phyloP scores from a whole-genome alignment of 2,113 vertebrate genomes.

The Nipponia nippon region DNA sequence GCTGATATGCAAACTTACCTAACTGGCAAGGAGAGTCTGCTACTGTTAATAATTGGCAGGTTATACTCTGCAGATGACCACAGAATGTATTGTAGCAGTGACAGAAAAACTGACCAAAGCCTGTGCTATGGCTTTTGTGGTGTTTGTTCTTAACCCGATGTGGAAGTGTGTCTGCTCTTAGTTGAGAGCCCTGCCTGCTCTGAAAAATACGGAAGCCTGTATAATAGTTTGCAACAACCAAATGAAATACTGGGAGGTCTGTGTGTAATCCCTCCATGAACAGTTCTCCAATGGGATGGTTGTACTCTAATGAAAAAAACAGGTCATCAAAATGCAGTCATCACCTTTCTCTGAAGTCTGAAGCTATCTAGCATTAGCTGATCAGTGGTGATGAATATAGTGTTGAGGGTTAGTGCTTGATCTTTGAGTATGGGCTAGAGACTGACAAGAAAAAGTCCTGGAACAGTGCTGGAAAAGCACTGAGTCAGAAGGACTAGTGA shows the following conservation, averaged over 20 bases:
- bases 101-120: background rate
- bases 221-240: background rate
- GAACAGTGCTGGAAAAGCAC: background rate
- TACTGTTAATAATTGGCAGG: background rate
- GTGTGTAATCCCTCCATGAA: background rate
- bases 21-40: background rate
- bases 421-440: background rate
- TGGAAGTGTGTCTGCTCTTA: background rate
- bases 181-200: background rate
- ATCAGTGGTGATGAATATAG: background rate
- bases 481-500: background rate
- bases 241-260: rapidly evolving
- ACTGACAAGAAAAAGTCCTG: background rate
- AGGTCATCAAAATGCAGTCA: background rate
- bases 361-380: background rate
- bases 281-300: background rate
- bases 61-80: background rate
- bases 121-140: background rate
- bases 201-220: rapidly evolving
- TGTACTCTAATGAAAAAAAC: background rate
- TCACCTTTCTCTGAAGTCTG: background rate
- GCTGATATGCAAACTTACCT: background rate
- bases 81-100: background rate
- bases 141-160: background rate
- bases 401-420: background rate